Evolutionary conservation across 2,797 vertebrate species (phyloP).

Genomic region (Synanceia verrucosa): DNA sequence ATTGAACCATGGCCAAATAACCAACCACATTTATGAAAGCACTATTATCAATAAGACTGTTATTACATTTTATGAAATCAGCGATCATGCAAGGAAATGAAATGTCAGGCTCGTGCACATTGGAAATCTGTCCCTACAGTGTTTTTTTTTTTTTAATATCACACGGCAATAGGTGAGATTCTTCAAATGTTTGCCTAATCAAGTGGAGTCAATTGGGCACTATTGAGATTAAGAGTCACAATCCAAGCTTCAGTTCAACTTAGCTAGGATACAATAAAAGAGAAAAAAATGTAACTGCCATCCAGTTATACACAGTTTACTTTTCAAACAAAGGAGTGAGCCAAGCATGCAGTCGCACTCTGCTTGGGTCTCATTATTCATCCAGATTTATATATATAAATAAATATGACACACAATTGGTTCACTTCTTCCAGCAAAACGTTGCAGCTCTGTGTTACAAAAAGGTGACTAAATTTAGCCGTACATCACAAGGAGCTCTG

Average conservation of each 20-base stretch:
- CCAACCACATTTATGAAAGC: neutral
- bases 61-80: slow-evolving; percentile 14
- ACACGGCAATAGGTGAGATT: slow-evolving; percentile 57
- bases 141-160: slow-evolving; percentile 19
- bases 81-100: slow-evolving; percentile 12
- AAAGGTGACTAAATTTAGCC: slow-evolving; percentile 42
- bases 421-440: slow-evolving; percentile 47
- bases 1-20: neutral
- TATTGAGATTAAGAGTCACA: slow-evolving; percentile 32
- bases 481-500: slow-evolving; percentile 45
- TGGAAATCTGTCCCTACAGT: slow-evolving; percentile 20
- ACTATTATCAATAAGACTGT: neutral
- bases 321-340: slow-evolving; percentile 51
- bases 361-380: slow-evolving; percentile 51
- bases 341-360: slow-evolving; percentile 29
- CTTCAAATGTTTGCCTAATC: slow-evolving; percentile 61
- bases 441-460: slow-evolving; percentile 15
- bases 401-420: slow-evolving; percentile 29
- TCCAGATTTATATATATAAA: slow-evolving; percentile 38
- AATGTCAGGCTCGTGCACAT: slow-evolving; percentile 10
- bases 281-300: slow-evolving; percentile 8
- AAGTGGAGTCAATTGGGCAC: slow-evolving; percentile 44
- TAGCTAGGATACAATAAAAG: slow-evolving; percentile 20
- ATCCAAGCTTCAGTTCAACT: slow-evolving; percentile 12
- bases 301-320: slow-evolving; percentile 9